These are phyloP conservation scores for Octopus sinensis DNA, from an alignment of 1,140 invertebrate genomes.

Conservation along the genomic window DNA sequence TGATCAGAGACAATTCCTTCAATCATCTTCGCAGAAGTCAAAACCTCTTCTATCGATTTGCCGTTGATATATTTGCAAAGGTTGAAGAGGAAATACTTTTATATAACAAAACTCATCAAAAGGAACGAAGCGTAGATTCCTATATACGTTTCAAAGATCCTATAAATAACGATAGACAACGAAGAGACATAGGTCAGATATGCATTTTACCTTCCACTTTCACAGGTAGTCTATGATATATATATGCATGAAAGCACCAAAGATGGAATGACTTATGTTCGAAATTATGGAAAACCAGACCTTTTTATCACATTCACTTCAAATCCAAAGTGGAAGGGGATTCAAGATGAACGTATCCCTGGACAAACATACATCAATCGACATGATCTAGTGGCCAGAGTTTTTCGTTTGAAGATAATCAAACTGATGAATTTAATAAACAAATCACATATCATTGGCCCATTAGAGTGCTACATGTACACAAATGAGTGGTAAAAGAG, in stretches of 20 bases:
- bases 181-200: neutral
- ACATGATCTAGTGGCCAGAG: neutral
- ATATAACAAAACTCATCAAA: neutral
- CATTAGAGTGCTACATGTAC: slow-evolving; percentile 50
- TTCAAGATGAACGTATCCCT: neutral
- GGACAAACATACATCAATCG: neutral
- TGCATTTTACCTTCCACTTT: neutral
- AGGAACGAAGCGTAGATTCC: neutral
- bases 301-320: neutral
- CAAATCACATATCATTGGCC: slow-evolving; percentile 50
- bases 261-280: neutral
- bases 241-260: neutral
- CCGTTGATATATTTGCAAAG: neutral
- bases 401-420: neutral
- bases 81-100: neutral
- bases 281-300: neutral
- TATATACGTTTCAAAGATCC: neutral
- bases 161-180: neutral
- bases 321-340: neutral
- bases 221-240: neutral
- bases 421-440: slow-evolving; percentile 51
- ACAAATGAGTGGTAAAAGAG: slow-evolving; percentile 62
- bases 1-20: neutral
- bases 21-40: neutral
- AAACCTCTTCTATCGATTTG: neutral